Evolutionary conservation across 2,888 invertebrate genomes (phyloP), one percentile per base, ranked within the genome.

Genomic region (Tetanocera ferruginea): DNA sequence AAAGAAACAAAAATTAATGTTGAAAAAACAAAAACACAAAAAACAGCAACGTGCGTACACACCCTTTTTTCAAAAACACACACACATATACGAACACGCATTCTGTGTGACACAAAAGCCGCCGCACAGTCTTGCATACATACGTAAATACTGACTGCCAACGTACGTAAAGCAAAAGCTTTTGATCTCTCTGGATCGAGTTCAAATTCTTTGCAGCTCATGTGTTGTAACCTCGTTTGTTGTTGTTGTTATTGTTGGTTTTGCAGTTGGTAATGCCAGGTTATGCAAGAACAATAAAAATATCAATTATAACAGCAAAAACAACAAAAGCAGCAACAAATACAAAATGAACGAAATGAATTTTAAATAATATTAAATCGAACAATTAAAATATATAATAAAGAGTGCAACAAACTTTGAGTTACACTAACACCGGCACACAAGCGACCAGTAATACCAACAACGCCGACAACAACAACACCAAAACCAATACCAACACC

Each of bases 401-500:
- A 43, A 43, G 43, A 43, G 43, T 43, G 43, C 43, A 43, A 43
- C 43, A 43, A 43, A 43, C 43, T 43, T 14, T 43, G 43, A 43
- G 43, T 14, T 14, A 14, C 43, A 43, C 43, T 43, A 43, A 43
- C 43, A 37, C 37, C n/a, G 19, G 8, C n/a, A 25, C 62, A 28
- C 19, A 19, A 28, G 62, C 19, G 23, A 19, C 55, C 17, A 14
- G n/a, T n/a, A n/a, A n/a, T n/a, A n/a, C n/a, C n/a, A n/a, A n/a
- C n/a, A n/a, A n/a, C 14, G 28, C 25, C 34, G 62, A n/a, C n/a
- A 49, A n/a, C n/a, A n/a, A n/a, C 37, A 73, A n/a, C 73, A 62
- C 23, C 55, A 55, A 55, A 25, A 62, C 25, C 62, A 37, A 49
- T 28, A 19, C 14, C n/a, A 28, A 34, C 11, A 25, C 25, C 43